These are phyloP conservation scores for Natrix natrix DNA, from an alignment of 2,797 vertebrate species.

Conservation along the genomic window DNA sequence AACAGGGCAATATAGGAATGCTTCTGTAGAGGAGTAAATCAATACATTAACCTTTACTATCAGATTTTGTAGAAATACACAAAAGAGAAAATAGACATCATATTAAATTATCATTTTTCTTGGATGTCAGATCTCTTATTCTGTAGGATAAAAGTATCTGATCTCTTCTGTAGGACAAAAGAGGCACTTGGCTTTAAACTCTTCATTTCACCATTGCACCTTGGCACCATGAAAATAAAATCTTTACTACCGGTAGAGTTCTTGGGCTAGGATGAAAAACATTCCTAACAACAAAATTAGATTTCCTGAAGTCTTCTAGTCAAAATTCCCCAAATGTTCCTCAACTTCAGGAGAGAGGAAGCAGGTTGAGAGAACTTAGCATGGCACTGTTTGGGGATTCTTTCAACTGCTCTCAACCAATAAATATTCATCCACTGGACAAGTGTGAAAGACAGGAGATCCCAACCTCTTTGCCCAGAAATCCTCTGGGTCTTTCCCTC, in stretches of 20 bases:
- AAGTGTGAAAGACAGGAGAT: neutral
- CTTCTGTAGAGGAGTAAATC: neutral
- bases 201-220: neutral
- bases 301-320: neutral
- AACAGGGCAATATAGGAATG: neutral
- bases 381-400: neutral
- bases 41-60: neutral
- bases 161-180: neutral
- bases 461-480: neutral
- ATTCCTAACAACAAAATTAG: neutral
- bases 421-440: neutral
- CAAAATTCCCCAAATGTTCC: neutral
- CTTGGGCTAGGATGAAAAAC: neutral
- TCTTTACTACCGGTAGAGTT: neutral
- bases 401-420: neutral
- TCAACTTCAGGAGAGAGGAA: neutral
- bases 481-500: neutral
- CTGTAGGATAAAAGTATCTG: neutral
- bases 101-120: neutral
- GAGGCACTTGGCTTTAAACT: neutral
- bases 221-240: neutral
- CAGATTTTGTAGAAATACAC: neutral
- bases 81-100: neutral
- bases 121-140: neutral
- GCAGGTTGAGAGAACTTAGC: neutral